phyloP scores from a whole-genome alignment of 2,113 vertebrate genomes.

The Hyaena hyaena region DNA sequence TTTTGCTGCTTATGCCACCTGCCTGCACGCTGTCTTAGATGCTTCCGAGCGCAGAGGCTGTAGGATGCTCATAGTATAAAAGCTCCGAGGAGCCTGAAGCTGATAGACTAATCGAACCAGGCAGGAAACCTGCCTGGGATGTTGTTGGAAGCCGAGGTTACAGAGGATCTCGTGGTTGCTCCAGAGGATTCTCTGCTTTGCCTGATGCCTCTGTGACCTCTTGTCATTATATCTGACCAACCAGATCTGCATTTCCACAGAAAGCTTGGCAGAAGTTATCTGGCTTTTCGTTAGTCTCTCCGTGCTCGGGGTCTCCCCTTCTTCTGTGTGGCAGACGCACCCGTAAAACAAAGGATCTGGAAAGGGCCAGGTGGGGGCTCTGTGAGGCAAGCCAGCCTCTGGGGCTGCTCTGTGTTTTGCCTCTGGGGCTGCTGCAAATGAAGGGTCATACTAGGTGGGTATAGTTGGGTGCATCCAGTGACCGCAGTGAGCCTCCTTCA shows the following conservation, averaged over 20 bases:
- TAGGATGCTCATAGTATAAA: background rate
- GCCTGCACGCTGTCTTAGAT: background rate
- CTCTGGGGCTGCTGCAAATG: background rate
- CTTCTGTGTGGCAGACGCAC: background rate
- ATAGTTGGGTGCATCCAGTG: background rate
- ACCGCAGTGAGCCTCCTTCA: background rate
- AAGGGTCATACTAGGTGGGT: background rate
- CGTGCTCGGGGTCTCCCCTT: background rate
- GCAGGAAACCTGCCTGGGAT: background rate
- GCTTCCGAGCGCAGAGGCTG: background rate
- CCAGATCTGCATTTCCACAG: constrained; percentile 10
- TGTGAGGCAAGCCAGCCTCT: background rate
- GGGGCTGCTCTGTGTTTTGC: background rate
- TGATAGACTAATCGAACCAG: background rate
- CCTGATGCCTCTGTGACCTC: background rate
- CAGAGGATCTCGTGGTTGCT: background rate
- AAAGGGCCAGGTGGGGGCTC: background rate
- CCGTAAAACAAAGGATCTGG: background rate
- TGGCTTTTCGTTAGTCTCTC: background rate
- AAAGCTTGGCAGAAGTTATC: background rate
- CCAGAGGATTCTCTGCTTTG: background rate
- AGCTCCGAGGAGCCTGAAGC: background rate
- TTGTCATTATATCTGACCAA: background rate
- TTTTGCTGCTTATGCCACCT: background rate
- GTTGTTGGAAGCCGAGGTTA: background rate